Conservation (phyloP, 2,113 vertebrate genomes). For the Ceyx cyanopectus region DNA sequence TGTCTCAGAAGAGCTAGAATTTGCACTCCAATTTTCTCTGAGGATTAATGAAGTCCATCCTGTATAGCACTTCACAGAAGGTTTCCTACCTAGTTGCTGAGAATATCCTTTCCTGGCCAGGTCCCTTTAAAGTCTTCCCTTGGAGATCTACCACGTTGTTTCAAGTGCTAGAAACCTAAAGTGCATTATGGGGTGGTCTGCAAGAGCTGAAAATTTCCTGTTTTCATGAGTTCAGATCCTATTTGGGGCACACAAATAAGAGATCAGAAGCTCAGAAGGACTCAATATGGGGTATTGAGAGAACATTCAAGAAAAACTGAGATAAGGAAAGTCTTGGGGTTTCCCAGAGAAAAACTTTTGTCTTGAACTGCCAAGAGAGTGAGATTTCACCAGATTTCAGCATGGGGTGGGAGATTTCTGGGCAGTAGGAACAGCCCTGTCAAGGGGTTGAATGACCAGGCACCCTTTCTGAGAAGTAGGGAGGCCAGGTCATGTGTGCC, state of each 20-base stretch:
- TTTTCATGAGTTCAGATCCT: neutral
- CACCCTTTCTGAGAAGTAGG: neutral
- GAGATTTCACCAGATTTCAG: neutral
- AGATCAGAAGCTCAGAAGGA: neutral
- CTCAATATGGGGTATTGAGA: rapidly evolving
- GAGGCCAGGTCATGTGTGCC: rapidly evolving
- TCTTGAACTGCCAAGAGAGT: neutral
- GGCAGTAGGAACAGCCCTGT: neutral
- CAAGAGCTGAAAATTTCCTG: neutral
- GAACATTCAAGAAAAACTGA: neutral
- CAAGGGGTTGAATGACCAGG: neutral
- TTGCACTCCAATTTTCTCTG: neutral
- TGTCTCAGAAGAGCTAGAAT: neutral
- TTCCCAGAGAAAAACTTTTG: neutral
- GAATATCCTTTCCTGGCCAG: neutral
- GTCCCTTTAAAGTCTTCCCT: neutral
- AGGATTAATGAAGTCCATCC: neutral
- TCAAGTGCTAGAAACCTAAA: rapidly evolving
- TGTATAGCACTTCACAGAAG: neutral
- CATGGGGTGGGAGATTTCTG: neutral
- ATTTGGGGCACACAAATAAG: neutral
- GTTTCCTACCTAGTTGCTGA: neutral
- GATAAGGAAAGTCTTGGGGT: neutral
- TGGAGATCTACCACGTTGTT: rapidly evolving
- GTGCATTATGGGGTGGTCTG: rapidly evolving